phyloP scores from a whole-genome alignment of 2,113 vertebrate genomes.

The Emydocephalus ijimae region DNA sequence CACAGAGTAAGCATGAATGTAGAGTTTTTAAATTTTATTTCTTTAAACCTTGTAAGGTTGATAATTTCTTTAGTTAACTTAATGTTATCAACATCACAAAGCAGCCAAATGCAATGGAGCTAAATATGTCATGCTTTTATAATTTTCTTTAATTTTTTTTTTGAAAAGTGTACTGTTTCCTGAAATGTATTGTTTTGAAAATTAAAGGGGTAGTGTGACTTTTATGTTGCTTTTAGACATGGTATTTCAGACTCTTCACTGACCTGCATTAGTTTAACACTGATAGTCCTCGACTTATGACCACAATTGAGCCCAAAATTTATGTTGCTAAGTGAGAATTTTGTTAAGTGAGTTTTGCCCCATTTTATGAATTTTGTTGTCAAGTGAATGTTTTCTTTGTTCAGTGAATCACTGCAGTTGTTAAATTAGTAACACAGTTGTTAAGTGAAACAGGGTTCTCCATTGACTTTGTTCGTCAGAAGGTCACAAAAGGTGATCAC shows the following conservation, averaged over 20 bases:
- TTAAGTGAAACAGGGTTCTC: too few relatives aligned
- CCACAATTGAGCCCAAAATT: too few relatives aligned
- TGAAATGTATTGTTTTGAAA: background rate
- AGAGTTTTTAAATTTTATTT: background rate
- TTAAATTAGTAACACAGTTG: too few relatives aligned
- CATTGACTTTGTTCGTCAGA: too few relatives aligned
- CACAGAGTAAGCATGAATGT: background rate
- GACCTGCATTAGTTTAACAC: background rate
- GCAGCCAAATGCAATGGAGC: background rate
- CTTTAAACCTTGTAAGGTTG: background rate
- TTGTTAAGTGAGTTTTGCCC: too few relatives aligned
- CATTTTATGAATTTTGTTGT: too few relatives aligned
- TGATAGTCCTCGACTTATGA: background rate
- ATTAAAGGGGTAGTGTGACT: background rate
- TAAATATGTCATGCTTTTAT: background rate
- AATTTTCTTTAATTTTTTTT: background rate
- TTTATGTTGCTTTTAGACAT: background rate
- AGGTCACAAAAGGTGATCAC: too few relatives aligned
- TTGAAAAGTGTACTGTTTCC: background rate
- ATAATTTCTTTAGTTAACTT: background rate
- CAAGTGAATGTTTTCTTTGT: too few relatives aligned
- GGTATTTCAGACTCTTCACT: background rate
- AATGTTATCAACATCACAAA: background rate
- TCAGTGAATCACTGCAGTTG: too few relatives aligned
- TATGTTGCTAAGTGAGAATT: too few relatives aligned